Conservation (phyloP, 1,140 invertebrate genomes). For the Dreissena polymorpha region DNA sequence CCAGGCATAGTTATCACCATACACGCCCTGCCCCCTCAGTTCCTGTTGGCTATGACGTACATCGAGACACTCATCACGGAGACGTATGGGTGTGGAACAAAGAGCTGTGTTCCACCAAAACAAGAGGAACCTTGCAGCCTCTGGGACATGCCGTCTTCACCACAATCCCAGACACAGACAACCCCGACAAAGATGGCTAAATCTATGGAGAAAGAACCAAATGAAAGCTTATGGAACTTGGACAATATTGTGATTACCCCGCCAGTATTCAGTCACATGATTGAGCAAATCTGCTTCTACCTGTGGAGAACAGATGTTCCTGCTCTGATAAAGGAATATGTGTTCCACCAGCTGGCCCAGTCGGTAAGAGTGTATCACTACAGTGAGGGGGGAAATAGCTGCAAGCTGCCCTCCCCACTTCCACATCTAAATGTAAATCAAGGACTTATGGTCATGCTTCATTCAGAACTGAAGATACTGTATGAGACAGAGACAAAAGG, state of each 20-base stretch:
- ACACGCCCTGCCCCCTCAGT: constrained; percentile 76
- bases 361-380: constrained; percentile 72
- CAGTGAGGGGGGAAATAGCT: constrained; percentile 65
- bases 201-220: constrained; percentile 47
- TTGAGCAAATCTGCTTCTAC: constrained; percentile 75
- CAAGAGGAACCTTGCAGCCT: constrained; percentile 37
- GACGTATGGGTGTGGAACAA: constrained; percentile 71
- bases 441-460: constrained; percentile 71
- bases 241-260: constrained; percentile 75
- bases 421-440: constrained; percentile 69
- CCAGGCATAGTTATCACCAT: constrained; percentile 75
- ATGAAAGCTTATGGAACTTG: constrained; percentile 71
- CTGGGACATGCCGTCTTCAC: constrained; percentile 21
- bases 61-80: constrained; percentile 76
- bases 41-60: constrained; percentile 77
- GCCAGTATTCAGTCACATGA: constrained; percentile 71
- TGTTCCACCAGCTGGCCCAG: constrained; percentile 78
- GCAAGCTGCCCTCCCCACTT: constrained; percentile 65
- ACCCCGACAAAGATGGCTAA: neutral
- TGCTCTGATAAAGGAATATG: constrained; percentile 76
- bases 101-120: constrained; percentile 60
- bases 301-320: constrained; percentile 77
- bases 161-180: constrained; percentile 1
- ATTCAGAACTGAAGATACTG: constrained; percentile 74
- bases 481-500: constrained; percentile 77